Conservation (phyloP, 2,113 vertebrate genomes). For the Leuciscus idus region DNA sequence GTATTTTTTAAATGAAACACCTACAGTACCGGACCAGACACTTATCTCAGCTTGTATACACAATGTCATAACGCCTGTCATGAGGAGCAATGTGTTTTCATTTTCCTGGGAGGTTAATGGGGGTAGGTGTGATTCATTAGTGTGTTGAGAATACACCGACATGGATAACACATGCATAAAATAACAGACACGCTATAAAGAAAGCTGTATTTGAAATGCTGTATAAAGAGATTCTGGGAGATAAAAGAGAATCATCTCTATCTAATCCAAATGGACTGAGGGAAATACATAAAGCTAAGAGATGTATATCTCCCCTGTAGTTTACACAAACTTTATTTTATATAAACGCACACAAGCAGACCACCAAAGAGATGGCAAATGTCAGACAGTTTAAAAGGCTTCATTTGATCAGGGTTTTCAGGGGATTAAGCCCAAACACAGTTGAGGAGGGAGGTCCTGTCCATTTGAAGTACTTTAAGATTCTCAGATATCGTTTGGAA, state of each 20-base stretch:
- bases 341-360: constrained; percentile 59
- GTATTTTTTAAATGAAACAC: constrained; percentile 60
- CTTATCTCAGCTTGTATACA: constrained; percentile 18
- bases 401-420: constrained; percentile 64
- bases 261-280: constrained; percentile 67
- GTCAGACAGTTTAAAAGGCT: constrained; percentile 62
- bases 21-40: constrained; percentile 48
- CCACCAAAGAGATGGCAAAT: constrained; percentile 66
- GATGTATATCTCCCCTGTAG: constrained; percentile 44
- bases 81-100: constrained; percentile 55
- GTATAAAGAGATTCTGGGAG: constrained; percentile 54
- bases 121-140: constrained; percentile 71
- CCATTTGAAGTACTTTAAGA: constrained; percentile 63
- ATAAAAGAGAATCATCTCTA: constrained; percentile 67
- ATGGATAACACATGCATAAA: neutral
- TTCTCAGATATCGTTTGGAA: constrained; percentile 59
- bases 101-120: constrained; percentile 67
- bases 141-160: constrained; percentile 56
- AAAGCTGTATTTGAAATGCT: constrained; percentile 8
- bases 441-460: constrained; percentile 53
- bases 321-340: constrained; percentile 52
- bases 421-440: constrained; percentile 61
- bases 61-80: constrained; percentile 46
- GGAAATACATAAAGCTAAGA: constrained; percentile 53
- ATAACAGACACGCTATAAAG: neutral